Percentiles rank a stretch among this genome's conserved stretches.
phyloP scores from a whole-genome alignment of 1,140 invertebrate species.

The Zaprionus taronus region DNA sequence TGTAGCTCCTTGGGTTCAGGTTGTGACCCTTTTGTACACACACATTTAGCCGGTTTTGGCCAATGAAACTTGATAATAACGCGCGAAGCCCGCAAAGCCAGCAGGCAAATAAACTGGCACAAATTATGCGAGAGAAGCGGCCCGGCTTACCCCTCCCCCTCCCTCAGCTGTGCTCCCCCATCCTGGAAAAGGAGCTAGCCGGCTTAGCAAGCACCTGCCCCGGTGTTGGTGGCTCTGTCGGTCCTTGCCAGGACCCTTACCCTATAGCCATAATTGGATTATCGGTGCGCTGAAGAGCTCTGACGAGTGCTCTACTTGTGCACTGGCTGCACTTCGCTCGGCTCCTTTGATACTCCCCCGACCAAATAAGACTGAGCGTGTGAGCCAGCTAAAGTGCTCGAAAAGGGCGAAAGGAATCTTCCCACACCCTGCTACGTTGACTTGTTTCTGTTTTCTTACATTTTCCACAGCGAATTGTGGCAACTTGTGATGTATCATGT shows the following conservation, averaged over 20 bases:
- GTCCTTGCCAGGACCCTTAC: conserved; percentile 41
- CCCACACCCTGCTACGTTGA: not conserved
- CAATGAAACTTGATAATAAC: conserved; percentile 74
- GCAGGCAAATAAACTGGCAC: conserved; percentile 65
- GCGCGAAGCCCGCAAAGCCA: conserved; percentile 45
- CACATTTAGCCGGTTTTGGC: conserved; percentile 61
- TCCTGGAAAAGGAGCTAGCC: conserved; percentile 9
- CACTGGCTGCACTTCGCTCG: conserved; percentile 41
- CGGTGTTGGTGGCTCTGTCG: not conserved
- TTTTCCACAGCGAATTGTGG: conserved; percentile 11
- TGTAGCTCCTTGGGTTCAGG: conserved; percentile 38
- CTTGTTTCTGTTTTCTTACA: conserved; percentile 23
- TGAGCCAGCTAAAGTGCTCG: conserved; percentile 20
- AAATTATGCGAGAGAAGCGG: conserved; percentile 67
- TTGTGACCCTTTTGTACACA: conserved; percentile 67
- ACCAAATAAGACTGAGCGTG: conserved; percentile 36
- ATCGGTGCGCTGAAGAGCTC: conserved; percentile 68
- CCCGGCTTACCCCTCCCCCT: conserved; percentile 1
- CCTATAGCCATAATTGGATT: conserved; percentile 71
- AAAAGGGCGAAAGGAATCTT: not conserved
- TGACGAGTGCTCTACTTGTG: conserved; percentile 61
- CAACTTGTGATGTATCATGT: conserved; percentile 7
- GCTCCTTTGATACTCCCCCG: conserved; percentile 19
- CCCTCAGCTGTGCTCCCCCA: not conserved
- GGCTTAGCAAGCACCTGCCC: conserved; percentile 2